Percentiles rank a stretch among this genome's conserved stretches.
phyloP scores from a whole-genome alignment of 2,888 invertebrate species.

The Oscheius sp. region DNA sequence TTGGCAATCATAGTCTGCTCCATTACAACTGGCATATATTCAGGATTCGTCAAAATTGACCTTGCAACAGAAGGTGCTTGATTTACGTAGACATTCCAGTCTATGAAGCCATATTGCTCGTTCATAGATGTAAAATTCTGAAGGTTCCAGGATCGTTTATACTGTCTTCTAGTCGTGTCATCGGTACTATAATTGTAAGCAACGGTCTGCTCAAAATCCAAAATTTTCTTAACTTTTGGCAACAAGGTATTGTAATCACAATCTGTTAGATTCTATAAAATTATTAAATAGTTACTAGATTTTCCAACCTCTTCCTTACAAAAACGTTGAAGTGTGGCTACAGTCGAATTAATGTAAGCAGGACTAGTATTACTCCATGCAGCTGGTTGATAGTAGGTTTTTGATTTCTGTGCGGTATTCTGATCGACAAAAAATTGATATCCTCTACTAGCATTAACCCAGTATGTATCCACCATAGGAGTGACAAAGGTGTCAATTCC shows the following conservation, averaged over 20 bases:
- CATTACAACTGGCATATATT: slow-evolving; percentile 19
- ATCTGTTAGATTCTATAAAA: too few relatives aligned
- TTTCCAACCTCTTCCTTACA: slow-evolving; percentile 17
- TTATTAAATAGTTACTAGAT: too few relatives aligned
- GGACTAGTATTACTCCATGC: slow-evolving; percentile 43
- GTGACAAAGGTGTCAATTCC: slow-evolving; percentile 47
- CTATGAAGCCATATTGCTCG: slow-evolving; percentile 22
- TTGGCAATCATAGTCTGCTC: slow-evolving; percentile 18
- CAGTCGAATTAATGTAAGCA: slow-evolving; percentile 25
- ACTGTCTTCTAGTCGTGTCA: slow-evolving; percentile 58
- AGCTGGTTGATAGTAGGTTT: slow-evolving; percentile 48
- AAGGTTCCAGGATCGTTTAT: slow-evolving; percentile 53
- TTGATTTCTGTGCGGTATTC: slow-evolving; percentile 40
- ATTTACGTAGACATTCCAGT: slow-evolving; percentile 45
- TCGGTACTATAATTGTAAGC: slow-evolving; percentile 47
- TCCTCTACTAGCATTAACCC: slow-evolving; percentile 43
- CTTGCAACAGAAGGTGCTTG: slow-evolving; percentile 12
- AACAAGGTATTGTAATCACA: too few relatives aligned
- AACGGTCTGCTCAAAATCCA: slow-evolving; percentile 45
- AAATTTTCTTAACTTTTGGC: too few relatives aligned
- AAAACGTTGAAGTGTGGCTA: background rate
- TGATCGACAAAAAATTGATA: slow-evolving; percentile 50
- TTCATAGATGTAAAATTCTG: slow-evolving; percentile 36
- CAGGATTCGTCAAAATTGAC: slow-evolving; percentile 17
- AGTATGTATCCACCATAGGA: slow-evolving; percentile 51